Base-by-base conservation (phyloP, 1,140 invertebrate genomes). In the Hermetia illucens region DNA sequence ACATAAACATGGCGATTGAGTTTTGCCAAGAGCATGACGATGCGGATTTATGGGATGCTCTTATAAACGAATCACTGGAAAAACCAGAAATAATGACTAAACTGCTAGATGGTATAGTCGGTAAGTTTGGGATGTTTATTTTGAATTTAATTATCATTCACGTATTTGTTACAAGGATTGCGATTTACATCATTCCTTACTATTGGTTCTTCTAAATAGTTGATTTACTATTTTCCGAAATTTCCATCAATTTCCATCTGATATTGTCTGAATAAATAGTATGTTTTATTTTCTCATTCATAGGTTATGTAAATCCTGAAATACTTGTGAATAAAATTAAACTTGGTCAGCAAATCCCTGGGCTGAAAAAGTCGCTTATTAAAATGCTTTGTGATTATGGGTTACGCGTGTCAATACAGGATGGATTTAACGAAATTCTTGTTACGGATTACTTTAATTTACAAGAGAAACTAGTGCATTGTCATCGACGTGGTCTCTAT, bases 21-120 rank as follows among this genome's bases (percentile, higher is more conserved):
- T 98, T 98, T 66, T 99, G 95, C 61, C 91, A 93, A 61, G 89
- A 96, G 55, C 88, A 97, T 46, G 80, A 94, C 51, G 92, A 98
- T 61, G 70, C 76, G 33, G 90, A 95, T 52, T 61, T 98, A 5
- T 98, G 95, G 95, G 78, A 84, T 43, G 82, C 93, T 58, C 72
- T 98, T 13, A 91, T 98, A 38, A 75, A 82, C 44, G 80, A 88
- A 53, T 90, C 90, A 1, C 66, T 91, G 3, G 74, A 87, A 46
- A 88, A 89, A 57, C 89, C 92, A 17, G 72, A 85, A 72, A 72
- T 66, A 53, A 64, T 70, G 5, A 64, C 66, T 2, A 54, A 67
- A 24, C 49, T 72, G 2, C 53, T 72, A 2, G 68, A 71, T 43
- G 58, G 69, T 27, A 71, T 72, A 36, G 46, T 58, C 3, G 57